Evolutionary conservation across 1,140 invertebrate species (phyloP).

Genomic region (Hormaphis cornu): DNA sequence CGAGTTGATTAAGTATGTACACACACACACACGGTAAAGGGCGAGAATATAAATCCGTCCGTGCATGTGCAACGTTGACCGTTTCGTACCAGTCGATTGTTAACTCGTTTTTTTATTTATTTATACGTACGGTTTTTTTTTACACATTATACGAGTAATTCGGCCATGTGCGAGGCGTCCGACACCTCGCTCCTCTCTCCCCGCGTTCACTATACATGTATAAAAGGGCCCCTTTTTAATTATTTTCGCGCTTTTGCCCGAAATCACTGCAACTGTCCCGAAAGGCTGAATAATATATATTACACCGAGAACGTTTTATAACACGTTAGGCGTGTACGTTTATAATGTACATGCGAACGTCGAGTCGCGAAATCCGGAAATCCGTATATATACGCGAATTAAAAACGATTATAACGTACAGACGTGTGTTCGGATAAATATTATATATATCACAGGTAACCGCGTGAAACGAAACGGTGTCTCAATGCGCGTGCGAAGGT

Average conservation of each 20-base stretch:
- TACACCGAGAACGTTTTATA: background rate
- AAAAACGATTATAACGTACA: background rate
- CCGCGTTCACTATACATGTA: no score
- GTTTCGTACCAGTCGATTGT: constrained; percentile 25
- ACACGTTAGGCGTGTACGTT: background rate
- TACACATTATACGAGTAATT: background rate
- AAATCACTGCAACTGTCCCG: constrained; percentile 21
- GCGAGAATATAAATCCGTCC: constrained; percentile 28
- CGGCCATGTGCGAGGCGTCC: background rate
- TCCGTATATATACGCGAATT: background rate
- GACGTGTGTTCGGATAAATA: no score
- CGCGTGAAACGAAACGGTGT: no score
- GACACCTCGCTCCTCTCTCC: no score
- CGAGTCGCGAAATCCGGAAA: background rate
- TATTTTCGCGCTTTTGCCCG: constrained; percentile 28
- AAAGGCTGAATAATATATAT: constrained; percentile 20
- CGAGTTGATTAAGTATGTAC: constrained; percentile 28
- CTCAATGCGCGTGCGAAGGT: no score
- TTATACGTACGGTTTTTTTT: background rate
- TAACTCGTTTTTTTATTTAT: background rate
- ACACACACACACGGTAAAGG: no score
- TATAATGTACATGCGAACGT: no score
- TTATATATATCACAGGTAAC: no score
- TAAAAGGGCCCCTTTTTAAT: constrained; percentile 25
- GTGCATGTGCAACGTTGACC: background rate